Conservation (phyloP, 2,888 invertebrate genomes). For the Archips xylosteana region DNA sequence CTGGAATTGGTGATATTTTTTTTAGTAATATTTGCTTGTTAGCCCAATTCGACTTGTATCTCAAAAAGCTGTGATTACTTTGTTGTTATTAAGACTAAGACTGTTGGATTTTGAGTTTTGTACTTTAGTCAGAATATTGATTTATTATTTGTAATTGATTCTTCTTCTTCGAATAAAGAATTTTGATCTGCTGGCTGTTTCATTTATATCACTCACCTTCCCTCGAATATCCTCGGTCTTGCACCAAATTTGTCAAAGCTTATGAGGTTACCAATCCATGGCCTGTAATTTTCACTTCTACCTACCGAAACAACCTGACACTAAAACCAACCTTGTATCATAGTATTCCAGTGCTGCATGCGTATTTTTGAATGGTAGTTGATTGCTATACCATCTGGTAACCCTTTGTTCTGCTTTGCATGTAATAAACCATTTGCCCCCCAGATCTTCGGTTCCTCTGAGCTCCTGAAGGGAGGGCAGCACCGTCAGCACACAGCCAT, state of each 20-base stretch:
- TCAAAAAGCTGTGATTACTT: slow-evolving; percentile 1
- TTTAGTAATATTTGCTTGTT: not conserved
- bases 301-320: no score
- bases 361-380: no score
- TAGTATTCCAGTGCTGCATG: no score
- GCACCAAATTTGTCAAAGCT: no score
- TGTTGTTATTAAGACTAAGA: not conserved
- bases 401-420: not conserved
- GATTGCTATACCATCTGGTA: no score
- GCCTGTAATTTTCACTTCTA: no score
- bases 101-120: not conserved
- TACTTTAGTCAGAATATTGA: not conserved
- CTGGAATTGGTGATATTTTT: not conserved
- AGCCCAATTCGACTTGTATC: not conserved
- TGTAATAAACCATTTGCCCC: slow-evolving; percentile 27
- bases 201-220: not conserved
- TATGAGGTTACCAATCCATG: no score
- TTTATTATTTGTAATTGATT: not conserved
- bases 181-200: slow-evolving; percentile 14
- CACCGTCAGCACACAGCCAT: slow-evolving; percentile 76
- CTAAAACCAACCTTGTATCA: no score
- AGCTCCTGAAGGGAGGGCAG: slow-evolving; percentile 70
- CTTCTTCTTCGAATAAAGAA: slow-evolving; percentile 22
- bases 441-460: slow-evolving; percentile 71
- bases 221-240: no score